Conservation (phyloP, 2,888 invertebrate genomes). For the Diachrysia chrysitis region DNA sequence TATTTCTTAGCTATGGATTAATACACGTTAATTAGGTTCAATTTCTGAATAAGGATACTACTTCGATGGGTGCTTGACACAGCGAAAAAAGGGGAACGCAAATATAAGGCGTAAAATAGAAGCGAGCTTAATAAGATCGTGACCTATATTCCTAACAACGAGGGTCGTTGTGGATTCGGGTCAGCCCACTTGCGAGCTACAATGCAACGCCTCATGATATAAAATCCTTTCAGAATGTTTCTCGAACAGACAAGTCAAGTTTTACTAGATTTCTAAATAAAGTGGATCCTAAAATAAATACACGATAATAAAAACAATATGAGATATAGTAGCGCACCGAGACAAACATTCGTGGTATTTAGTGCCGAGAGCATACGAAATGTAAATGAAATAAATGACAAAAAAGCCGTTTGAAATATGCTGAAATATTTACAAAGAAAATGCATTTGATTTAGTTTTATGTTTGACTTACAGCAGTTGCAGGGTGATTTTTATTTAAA, state of each 20-base stretch:
- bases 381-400: constrained; percentile 2
- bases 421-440: constrained; percentile 23
- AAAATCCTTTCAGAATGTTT: constrained; percentile 41
- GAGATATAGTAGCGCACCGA: constrained; percentile 1
- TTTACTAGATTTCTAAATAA: constrained; percentile 19
- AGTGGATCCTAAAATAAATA: constrained; percentile 20
- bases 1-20: neutral
- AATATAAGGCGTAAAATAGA: constrained; percentile 41
- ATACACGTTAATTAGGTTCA: neutral
- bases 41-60: neutral
- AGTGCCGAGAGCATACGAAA: neutral
- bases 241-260: constrained; percentile 12
- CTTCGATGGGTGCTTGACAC: neutral
- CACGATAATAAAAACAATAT: neutral
- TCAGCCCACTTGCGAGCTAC: constrained; percentile 49
- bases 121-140: constrained; percentile 51
- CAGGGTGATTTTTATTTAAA: neutral
- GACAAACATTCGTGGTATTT: constrained; percentile 8
- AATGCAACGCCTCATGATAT: constrained; percentile 40
- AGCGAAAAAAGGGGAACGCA: constrained; percentile 12
- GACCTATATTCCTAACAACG: constrained; percentile 66
- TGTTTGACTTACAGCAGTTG: neutral
- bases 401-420: neutral
- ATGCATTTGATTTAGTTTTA: neutral
- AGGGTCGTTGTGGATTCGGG: constrained; percentile 57